These are phyloP conservation scores for Gallinago media DNA, from an alignment of 2,113 vertebrate genomes.

Conservation along the genomic window DNA sequence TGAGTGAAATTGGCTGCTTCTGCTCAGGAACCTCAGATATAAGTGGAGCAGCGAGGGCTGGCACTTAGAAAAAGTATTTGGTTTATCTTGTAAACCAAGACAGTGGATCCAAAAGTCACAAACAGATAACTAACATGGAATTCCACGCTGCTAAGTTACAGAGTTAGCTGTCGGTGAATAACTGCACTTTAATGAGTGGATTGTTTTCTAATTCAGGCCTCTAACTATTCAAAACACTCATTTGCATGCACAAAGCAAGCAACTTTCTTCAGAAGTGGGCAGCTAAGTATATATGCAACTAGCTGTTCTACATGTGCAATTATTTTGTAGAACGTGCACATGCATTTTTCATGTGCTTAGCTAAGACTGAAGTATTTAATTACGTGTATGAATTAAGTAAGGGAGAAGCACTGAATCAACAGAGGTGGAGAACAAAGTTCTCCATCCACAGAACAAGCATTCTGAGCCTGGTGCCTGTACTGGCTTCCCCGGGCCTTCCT, in stretches of 20 bases:
- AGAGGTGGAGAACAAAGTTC: not conserved
- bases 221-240: not conserved
- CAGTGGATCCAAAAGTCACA: not conserved
- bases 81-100: not conserved
- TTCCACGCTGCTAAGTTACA: not conserved
- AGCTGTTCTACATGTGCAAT: not conserved
- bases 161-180: constrained; percentile 4
- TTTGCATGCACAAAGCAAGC: constrained; percentile 10
- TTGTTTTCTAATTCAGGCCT: constrained; percentile 5
- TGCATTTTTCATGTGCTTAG: not conserved
- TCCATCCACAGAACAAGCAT: not conserved
- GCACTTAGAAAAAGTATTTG: not conserved
- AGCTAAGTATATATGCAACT: not conserved
- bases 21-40: not conserved
- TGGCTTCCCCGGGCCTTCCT: not conserved
- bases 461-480: not conserved
- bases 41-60: not conserved
- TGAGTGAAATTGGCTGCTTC: not conserved
- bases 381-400: not conserved
- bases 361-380: not conserved
- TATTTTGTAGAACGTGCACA: not conserved
- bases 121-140: not conserved
- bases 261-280: not conserved
- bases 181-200: constrained; percentile 1
- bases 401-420: not conserved